Conservation (phyloP, 1,140 invertebrate species). For the Pinna nobilis region DNA sequence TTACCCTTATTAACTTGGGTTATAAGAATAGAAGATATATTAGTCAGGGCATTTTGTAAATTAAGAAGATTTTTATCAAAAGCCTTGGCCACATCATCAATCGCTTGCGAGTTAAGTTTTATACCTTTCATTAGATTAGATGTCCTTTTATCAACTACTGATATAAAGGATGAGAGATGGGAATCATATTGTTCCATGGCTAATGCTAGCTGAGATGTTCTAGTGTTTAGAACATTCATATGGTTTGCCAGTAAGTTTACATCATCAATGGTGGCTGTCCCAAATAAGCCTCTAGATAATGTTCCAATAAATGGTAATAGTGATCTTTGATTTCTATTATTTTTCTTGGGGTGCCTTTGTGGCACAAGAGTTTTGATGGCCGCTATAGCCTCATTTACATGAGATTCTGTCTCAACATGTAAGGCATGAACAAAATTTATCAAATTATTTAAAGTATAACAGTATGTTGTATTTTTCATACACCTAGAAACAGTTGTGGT, state of each 20-base stretch:
- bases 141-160: slow-evolving; percentile 18
- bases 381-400: background rate
- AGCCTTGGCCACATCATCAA: background rate
- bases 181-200: slow-evolving; percentile 22
- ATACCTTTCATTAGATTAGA: slow-evolving; percentile 22
- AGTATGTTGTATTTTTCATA: background rate
- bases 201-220: background rate
- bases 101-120: slow-evolving; percentile 1
- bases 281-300: background rate
- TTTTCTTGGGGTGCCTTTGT: background rate
- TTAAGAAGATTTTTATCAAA: background rate
- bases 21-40: background rate
- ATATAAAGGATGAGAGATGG: slow-evolving; percentile 23
- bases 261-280: slow-evolving; percentile 9
- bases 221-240: background rate
- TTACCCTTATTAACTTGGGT: background rate
- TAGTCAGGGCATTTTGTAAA: background rate
- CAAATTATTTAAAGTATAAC: background rate
- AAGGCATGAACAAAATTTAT: background rate
- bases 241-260: slow-evolving; percentile 10
- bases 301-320: slow-evolving; percentile 12
- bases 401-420: background rate
- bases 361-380: background rate
- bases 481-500: background rate
- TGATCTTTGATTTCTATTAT: background rate